Evolutionary conservation across 2,797 vertebrate genomes (phyloP).

Genomic region (Diplodus puntazzo): DNA sequence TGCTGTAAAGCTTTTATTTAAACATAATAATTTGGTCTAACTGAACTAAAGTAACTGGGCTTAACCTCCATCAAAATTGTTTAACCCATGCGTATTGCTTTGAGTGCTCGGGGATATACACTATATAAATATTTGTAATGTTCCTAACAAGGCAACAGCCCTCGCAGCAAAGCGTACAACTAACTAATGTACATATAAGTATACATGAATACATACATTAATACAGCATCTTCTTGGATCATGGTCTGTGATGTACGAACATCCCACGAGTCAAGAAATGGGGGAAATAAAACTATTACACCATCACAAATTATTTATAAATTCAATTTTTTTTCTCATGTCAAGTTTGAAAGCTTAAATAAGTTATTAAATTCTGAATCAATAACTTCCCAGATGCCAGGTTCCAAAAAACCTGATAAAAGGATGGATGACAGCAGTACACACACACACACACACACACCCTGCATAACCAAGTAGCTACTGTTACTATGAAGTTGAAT

Average conservation of each 20-base stretch:
- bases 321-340: constrained; percentile 50
- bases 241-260: constrained; percentile 17
- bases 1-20: background rate
- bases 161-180: background rate
- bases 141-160: background rate
- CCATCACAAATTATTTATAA: constrained; percentile 54
- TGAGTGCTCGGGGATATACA: background rate
- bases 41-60: background rate
- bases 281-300: constrained; percentile 35
- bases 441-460: constrained; percentile 56
- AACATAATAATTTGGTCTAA: background rate
- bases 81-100: background rate
- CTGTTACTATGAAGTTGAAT: constrained; percentile 96
- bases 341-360: constrained; percentile 69
- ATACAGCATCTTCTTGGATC: background rate
- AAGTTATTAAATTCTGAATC: constrained; percentile 71
- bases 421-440: constrained; percentile 72
- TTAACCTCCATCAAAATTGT: background rate
- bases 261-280: constrained; percentile 20
- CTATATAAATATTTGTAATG: background rate
- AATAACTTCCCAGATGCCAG: constrained; percentile 64
- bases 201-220: constrained; percentile 1
- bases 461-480: constrained; percentile 94
- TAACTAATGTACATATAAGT: background rate
- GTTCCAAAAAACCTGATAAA: constrained; percentile 73